Base-by-base conservation (phyloP, 2,888 invertebrate genomes). In the Tridacna crocea region DNA sequence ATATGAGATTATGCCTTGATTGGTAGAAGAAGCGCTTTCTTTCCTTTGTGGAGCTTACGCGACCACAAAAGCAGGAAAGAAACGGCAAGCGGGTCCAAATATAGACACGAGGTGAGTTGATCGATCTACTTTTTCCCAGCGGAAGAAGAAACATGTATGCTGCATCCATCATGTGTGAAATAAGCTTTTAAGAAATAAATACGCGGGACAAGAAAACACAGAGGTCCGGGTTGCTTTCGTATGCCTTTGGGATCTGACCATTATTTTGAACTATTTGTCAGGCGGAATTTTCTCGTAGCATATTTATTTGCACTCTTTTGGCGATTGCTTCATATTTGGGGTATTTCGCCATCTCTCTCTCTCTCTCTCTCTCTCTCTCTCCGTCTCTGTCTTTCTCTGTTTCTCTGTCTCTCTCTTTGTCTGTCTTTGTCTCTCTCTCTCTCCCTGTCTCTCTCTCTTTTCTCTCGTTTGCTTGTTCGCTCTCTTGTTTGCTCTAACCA, bases 131-230 rank as follows among this genome's bases (percentile, higher is more conserved):
- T 47, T 68, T 36, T 68, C 68, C 68, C 68, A 12, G 46, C 68
- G 68, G 68, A 68, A 27, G 47, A 47, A 68, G 47, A 47, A 68
- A 68, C 68, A 68, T 68, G 68, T 68, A 47, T 27, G 27, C 22
- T 68, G 68, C 68, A 68, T 68, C 68, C 68, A 68, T 68, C 68
- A 68, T 68, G 68, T 68, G 68, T 68, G 68, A 68, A 68, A 47
- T 68, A 68, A 68, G 68, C 68, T 68, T 68, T 68, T 68, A 68
- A 68, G 68, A 68, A 68, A 68, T 68, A 68, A 68, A 47, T 47
- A 47, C 46, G 68, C 46, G 68, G 46, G 46, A 68, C 68, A 68
- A 47, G 68, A 27, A 68, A 47, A 46, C 46, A 47, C 68, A 47
- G 46, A 46, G 46, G 46, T 47, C 68, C 24, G 6, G 68, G 22